Evolutionary conservation across 2,113 vertebrate species (phyloP).

Genomic region (Jacana jacana): DNA sequence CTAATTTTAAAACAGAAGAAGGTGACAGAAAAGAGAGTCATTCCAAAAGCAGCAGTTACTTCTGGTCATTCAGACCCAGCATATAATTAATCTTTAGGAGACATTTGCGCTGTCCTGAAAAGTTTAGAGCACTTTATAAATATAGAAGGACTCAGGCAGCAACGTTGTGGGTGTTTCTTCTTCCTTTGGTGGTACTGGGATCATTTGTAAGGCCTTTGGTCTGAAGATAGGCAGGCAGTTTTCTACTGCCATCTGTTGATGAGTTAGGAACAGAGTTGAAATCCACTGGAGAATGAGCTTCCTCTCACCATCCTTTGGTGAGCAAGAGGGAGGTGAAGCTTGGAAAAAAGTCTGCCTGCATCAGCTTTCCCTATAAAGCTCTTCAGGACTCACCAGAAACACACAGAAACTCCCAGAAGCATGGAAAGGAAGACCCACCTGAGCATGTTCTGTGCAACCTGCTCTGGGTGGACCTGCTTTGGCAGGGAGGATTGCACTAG

Average conservation of each 20-base stretch:
- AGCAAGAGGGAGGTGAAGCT: not conserved
- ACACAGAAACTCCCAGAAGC: not conserved
- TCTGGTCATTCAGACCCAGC: not conserved
- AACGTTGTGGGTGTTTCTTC: not conserved
- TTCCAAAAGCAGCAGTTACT: not conserved
- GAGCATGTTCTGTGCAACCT: too few relatives aligned
- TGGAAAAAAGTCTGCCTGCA: not conserved
- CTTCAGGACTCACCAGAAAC: not conserved
- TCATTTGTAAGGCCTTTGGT: not conserved
- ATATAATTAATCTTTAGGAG: not conserved
- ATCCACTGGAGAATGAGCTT: not conserved
- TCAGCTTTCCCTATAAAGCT: not conserved
- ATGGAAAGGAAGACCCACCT: not conserved
- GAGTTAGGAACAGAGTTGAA: not conserved
- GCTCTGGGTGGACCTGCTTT: too few relatives aligned
- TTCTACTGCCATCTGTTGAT: slow-evolving; percentile 33
- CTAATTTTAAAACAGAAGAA: not conserved
- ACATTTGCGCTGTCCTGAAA: not conserved
- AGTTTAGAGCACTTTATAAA: not conserved
- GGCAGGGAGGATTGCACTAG: too few relatives aligned
- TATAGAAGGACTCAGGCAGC: not conserved
- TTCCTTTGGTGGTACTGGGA: not conserved
- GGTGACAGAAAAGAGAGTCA: not conserved
- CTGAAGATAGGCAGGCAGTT: not conserved
- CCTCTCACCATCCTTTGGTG: not conserved